These are phyloP conservation scores for Amphiprion percula DNA, from an alignment of 2,113 vertebrate species.

Conservation along the genomic window DNA sequence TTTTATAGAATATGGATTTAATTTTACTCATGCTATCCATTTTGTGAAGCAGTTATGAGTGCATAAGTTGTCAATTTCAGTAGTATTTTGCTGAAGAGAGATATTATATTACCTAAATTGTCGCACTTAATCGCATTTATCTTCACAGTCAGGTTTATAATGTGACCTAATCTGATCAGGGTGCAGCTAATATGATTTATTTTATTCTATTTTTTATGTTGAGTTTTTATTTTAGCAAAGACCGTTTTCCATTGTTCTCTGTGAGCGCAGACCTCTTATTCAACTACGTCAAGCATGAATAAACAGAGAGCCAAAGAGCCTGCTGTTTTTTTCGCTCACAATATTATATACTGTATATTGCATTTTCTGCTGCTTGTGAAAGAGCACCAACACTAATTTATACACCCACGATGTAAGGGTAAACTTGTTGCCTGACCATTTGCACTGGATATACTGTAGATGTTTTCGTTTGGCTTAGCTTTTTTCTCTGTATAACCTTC, in stretches of 20 bases:
- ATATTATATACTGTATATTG: background rate
- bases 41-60: too few relatives aligned
- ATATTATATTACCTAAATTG: too few relatives aligned
- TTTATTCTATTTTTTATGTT: background rate
- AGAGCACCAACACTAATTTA: background rate
- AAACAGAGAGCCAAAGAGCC: background rate
- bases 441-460: background rate
- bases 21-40: too few relatives aligned
- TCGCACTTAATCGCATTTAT: too few relatives aligned
- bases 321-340: background rate
- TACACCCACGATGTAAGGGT: background rate
- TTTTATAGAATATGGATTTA: too few relatives aligned
- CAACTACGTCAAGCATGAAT: background rate
- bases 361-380: background rate
- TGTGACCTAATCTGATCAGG: background rate
- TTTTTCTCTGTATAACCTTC: constrained; percentile 61
- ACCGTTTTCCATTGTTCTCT: background rate
- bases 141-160: background rate
- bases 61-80: too few relatives aligned
- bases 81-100: too few relatives aligned
- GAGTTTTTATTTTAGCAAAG: background rate
- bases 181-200: background rate
- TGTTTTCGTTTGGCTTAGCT: constrained; percentile 30
- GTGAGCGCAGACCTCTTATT: background rate
- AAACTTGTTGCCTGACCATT: background rate